Evolutionary conservation across 2,888 invertebrate species (phyloP).

Genomic region (Molanna angustata): DNA sequence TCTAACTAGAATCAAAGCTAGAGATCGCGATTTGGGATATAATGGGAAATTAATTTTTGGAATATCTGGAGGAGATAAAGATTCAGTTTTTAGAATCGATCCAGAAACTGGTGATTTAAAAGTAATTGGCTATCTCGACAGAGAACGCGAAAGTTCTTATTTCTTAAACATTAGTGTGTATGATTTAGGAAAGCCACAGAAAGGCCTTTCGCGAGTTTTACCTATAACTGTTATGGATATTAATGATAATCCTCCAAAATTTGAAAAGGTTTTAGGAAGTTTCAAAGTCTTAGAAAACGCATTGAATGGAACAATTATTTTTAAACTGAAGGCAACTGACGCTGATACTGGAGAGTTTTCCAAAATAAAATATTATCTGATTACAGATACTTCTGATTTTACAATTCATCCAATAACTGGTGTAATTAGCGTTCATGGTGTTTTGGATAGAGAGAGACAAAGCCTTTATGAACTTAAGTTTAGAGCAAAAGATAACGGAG

Average conservation of each 20-base stretch:
- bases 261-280: conserved; percentile 77
- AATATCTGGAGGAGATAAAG: conserved; percentile 79
- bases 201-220: conserved; percentile 72
- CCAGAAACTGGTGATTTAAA: conserved; percentile 82
- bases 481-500: conserved; percentile 75
- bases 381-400: conserved; percentile 77
- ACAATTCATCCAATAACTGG: conserved; percentile 74
- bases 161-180: conserved; percentile 82
- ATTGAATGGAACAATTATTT: conserved; percentile 80
- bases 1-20: conserved; percentile 67
- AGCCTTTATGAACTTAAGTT: conserved; percentile 77
- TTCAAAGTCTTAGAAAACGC: conserved; percentile 85
- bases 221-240: conserved; percentile 81
- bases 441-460: conserved; percentile 82
- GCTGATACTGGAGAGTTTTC: conserved; percentile 81
- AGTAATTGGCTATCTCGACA: conserved; percentile 83
- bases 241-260: conserved; percentile 88
- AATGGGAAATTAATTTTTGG: conserved; percentile 88
- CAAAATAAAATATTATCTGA: conserved; percentile 67
- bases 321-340: conserved; percentile 80
- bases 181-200: conserved; percentile 81
- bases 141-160: conserved; percentile 82
- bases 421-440: conserved; percentile 69
- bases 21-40: conserved; percentile 86
- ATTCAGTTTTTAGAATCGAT: conserved; percentile 84